Conservation (phyloP, 1,140 invertebrate genomes). For the Cataglyphis hispanica region DNA sequence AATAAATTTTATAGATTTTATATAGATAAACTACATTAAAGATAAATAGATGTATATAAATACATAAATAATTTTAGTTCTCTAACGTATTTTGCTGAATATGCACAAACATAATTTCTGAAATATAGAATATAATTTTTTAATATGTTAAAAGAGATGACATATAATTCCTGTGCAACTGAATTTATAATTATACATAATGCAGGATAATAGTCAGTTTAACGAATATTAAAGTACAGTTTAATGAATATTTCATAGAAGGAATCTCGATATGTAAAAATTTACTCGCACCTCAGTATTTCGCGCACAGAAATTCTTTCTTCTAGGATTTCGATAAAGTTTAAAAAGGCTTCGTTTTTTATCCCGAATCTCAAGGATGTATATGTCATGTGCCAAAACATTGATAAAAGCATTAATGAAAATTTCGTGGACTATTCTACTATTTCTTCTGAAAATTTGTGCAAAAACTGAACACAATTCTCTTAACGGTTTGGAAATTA, state of each 20-base stretch:
- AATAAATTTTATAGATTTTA: slow-evolving; percentile 1
- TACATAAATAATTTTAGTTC: neutral
- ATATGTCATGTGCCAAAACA: too few relatives aligned
- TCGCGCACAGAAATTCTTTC: neutral
- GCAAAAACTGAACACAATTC: too few relatives aligned
- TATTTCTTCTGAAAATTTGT: too few relatives aligned
- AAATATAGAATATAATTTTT: neutral
- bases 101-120: neutral
- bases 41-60: neutral
- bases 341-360: neutral
- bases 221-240: too few relatives aligned
- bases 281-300: neutral
- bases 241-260: neutral
- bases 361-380: neutral
- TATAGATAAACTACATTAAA: neutral
- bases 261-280: neutral
- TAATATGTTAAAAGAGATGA: neutral
- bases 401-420: too few relatives aligned
- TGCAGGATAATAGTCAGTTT: neutral
- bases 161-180: neutral
- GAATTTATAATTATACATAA: slow-evolving; percentile 1
- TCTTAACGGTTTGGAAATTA: too few relatives aligned
- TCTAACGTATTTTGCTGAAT: neutral
- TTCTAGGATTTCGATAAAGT: neutral
- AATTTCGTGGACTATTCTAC: too few relatives aligned